A percentile compares a stretch with the other conserved stretches of the same genome.
Conservation (phyloP, 2,113 vertebrate species). For the Aix galericulata region DNA sequence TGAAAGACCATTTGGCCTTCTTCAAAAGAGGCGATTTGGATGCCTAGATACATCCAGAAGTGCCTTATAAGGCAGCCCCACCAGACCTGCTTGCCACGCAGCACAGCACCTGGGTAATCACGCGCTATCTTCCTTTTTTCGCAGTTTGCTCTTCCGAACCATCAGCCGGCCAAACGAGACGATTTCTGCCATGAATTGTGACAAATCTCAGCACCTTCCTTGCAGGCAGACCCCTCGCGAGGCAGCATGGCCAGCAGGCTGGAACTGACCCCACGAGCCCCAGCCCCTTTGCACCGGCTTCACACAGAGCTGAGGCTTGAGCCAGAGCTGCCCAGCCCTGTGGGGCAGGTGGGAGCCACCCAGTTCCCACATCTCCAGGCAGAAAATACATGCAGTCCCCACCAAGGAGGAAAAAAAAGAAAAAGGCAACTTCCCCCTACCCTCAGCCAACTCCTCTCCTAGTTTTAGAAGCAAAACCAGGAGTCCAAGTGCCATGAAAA, state of each 20-base stretch:
- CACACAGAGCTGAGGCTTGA: background rate
- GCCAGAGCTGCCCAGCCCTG: background rate
- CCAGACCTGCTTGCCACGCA: constrained; percentile 42
- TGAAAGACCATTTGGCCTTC: constrained; percentile 49
- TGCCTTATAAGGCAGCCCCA: background rate
- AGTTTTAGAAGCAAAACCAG: background rate
- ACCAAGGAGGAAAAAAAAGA: background rate
- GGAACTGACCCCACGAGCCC: accelerated
- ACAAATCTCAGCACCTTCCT: background rate
- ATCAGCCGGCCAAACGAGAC: accelerated
- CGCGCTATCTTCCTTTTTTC: background rate
- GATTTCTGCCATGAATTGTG: background rate
- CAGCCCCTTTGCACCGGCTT: accelerated
- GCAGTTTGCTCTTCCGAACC: background rate
- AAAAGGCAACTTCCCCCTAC: background rate
- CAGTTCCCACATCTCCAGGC: background rate
- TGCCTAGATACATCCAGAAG: constrained; percentile 45
- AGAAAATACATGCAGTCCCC: background rate
- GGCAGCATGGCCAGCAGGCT: background rate
- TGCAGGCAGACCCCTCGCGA: too few relatives aligned
- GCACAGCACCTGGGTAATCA: constrained; percentile 47
- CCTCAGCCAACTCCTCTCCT: background rate
- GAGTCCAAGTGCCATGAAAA: background rate
- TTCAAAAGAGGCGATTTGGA: constrained; percentile 59
- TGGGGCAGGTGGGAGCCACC: background rate